Percentiles rank a stretch among this genome's conserved stretches.
phyloP scores from a whole-genome alignment of 1,140 invertebrate species.

The Scylla paramamosain region DNA sequence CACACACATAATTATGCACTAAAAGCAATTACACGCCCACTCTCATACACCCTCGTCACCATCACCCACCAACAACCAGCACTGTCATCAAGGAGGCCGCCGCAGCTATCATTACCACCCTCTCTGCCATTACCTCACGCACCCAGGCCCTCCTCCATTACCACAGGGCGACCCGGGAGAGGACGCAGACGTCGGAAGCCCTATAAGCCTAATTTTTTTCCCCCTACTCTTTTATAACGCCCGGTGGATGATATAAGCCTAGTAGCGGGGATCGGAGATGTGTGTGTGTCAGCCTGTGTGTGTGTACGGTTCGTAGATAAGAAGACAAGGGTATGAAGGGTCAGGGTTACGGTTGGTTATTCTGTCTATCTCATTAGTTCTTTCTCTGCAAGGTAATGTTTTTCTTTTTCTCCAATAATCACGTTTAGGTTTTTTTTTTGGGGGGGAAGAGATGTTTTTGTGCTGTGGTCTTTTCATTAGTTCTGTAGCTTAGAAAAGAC shows the following conservation, averaged over 20 bases:
- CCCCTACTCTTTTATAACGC: background rate
- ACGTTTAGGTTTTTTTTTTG: too few relatives aligned
- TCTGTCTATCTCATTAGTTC: too few relatives aligned
- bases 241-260: background rate
- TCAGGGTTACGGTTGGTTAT: background rate
- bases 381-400: too few relatives aligned
- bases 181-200: background rate
- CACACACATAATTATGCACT: background rate
- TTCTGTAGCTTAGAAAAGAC: too few relatives aligned
- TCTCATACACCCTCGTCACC: too few relatives aligned
- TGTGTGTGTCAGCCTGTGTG: too few relatives aligned
- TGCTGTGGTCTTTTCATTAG: too few relatives aligned
- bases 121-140: background rate
- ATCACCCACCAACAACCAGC: background rate
- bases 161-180: background rate
- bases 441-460: too few relatives aligned
- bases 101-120: background rate
- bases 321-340: background rate
- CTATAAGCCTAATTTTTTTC: background rate
- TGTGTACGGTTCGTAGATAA: background rate
- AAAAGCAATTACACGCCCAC: too few relatives aligned
- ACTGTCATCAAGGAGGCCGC: constrained; percentile 6
- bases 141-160: background rate
- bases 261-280: background rate
- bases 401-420: too few relatives aligned